These are phyloP conservation scores for Ctena decussata DNA, from an alignment of 2,888 invertebrate species.

Conservation along the genomic window DNA sequence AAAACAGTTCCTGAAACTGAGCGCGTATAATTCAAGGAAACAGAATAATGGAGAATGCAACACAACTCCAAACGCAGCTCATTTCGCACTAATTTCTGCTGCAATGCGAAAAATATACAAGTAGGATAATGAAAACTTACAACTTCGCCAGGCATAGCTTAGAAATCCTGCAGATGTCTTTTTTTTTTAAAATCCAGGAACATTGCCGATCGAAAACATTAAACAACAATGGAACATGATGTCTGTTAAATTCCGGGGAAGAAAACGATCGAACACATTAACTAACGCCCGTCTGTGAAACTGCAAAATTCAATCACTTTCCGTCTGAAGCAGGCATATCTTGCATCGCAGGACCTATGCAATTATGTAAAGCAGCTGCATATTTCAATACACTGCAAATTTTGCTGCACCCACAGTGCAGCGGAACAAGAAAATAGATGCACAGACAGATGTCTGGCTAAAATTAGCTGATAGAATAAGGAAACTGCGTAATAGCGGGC, in stretches of 20 bases:
- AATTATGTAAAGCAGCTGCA: conserved; percentile 10
- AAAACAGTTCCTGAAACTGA: too few species aligned
- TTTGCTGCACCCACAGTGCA: background rate
- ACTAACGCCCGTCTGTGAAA: background rate
- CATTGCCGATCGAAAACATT: background rate
- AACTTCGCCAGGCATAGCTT: background rate
- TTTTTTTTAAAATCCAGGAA: background rate
- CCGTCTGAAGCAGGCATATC: background rate
- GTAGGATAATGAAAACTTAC: conserved; percentile 6
- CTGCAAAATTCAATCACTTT: conserved; percentile 12
- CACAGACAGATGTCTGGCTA: conserved; percentile 11
- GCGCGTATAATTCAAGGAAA: too few species aligned
- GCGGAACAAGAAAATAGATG: background rate
- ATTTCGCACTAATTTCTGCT: too few species aligned
- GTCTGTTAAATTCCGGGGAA: background rate
- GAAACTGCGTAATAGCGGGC: background rate
- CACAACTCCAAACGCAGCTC: too few species aligned
- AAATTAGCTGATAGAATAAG: background rate
- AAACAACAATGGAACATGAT: background rate
- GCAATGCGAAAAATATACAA: too few species aligned
- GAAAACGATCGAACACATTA: background rate
- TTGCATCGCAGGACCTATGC: background rate
- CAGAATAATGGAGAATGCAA: too few species aligned
- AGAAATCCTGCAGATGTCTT: background rate
- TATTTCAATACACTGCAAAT: conserved; percentile 1